A percentile compares a stretch with the other conserved stretches of the same genome.
Evolutionary conservation across 1,140 invertebrate species (phyloP).

Genomic region (Drosophila nasuta): DNA sequence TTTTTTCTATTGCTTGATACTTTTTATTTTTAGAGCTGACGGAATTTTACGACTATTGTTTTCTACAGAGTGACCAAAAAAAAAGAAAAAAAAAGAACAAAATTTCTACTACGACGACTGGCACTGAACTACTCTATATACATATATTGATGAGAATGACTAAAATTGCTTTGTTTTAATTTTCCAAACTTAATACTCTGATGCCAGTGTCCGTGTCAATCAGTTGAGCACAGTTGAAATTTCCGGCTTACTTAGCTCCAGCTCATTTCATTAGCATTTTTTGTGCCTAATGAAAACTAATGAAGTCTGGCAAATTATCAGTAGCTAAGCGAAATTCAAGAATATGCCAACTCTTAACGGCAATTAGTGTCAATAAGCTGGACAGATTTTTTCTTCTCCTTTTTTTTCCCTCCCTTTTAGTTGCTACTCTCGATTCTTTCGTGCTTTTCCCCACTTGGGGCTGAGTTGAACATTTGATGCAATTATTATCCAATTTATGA

Average conservation of each 20-base stretch:
- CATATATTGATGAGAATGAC: slow-evolving; percentile 19
- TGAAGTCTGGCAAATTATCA: slow-evolving; percentile 42
- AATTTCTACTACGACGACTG: slow-evolving; percentile 2
- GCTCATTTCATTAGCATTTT: slow-evolving; percentile 17
- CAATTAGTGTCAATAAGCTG: slow-evolving; percentile 69
- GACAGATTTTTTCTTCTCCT: slow-evolving; percentile 42
- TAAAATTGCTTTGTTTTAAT: slow-evolving; percentile 9
- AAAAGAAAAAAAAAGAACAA: background rate
- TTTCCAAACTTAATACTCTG: background rate
- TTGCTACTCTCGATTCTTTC: background rate
- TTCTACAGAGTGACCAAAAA: slow-evolving; percentile 35
- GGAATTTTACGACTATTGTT: slow-evolving; percentile 44
- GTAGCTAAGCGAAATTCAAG: slow-evolving; percentile 2
- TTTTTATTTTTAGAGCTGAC: slow-evolving; percentile 20
- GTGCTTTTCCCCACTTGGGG: background rate
- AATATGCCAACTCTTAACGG: slow-evolving; percentile 21
- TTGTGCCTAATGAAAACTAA: slow-evolving; percentile 44
- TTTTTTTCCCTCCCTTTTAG: background rate
- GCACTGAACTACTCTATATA: slow-evolving; percentile 1
- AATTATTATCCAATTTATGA: slow-evolving; percentile 76
- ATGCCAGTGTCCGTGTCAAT: background rate
- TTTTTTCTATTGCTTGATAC: background rate
- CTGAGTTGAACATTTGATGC: slow-evolving; percentile 32
- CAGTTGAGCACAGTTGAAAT: slow-evolving; percentile 7
- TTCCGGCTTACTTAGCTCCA: slow-evolving; percentile 18